phyloP scores from a whole-genome alignment of 2,113 vertebrate species.

The Cololabis saira region DNA sequence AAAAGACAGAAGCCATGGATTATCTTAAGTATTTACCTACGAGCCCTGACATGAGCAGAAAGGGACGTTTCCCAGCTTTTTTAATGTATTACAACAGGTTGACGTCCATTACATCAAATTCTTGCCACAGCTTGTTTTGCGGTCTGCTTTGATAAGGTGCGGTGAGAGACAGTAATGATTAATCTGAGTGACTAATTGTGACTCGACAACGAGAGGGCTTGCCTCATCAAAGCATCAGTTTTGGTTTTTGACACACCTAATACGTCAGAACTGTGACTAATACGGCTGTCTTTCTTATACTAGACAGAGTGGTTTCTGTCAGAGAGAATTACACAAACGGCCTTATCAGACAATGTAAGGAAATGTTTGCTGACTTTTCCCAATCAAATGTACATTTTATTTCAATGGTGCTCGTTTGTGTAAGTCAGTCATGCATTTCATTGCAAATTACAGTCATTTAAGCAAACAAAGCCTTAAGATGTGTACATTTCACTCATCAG shows the following conservation, averaged over 20 bases:
- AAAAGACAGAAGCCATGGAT: slow-evolving; percentile 46
- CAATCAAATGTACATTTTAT: no score
- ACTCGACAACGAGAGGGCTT: slow-evolving; percentile 24
- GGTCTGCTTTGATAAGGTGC: slow-evolving; percentile 41
- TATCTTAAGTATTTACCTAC: slow-evolving; percentile 43
- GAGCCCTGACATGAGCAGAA: slow-evolving; percentile 29
- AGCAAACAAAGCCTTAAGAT: no score
- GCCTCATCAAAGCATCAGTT: slow-evolving; percentile 36
- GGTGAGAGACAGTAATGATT: slow-evolving; percentile 54
- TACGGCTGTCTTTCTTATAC: neutral
- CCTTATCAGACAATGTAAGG: no score
- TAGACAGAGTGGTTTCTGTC: no score
- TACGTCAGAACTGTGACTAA: neutral
- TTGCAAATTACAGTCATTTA: no score
- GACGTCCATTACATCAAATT: slow-evolving; percentile 4
- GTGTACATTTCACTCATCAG: no score
- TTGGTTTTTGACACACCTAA: slow-evolving; percentile 33
- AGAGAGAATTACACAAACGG: no score
- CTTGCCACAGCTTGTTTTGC: slow-evolving; percentile 59
- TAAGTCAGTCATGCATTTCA: no score
- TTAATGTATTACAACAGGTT: slow-evolving; percentile 9
- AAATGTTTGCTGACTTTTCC: no score
- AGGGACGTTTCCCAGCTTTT: slow-evolving; percentile 50
- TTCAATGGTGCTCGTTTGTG: no score
- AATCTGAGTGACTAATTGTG: slow-evolving; percentile 54